phyloP scores from a whole-genome alignment of 2,888 invertebrate species.

The Periphyllus acericola region DNA sequence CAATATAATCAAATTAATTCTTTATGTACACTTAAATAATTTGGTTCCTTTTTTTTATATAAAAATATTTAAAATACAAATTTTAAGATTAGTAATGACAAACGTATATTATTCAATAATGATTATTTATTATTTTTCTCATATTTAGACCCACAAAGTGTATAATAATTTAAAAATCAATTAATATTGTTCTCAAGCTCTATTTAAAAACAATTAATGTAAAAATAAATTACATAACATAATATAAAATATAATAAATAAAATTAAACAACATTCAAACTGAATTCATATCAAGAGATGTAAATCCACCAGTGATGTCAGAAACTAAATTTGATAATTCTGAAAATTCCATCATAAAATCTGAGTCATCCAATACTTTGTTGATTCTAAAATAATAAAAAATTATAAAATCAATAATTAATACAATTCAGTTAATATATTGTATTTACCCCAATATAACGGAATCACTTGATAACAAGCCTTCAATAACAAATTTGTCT shows the following conservation, averaged over 20 bases:
- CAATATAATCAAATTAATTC: too few relatives aligned
- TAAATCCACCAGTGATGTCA: background rate
- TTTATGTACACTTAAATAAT: too few relatives aligned
- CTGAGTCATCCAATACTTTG: background rate
- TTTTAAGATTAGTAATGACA: too few relatives aligned
- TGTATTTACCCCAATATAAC: conserved; percentile 1
- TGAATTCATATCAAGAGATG: background rate
- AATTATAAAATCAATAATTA: background rate
- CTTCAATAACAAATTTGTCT: background rate
- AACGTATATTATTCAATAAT: too few relatives aligned
- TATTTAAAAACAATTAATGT: background rate
- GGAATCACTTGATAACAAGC: background rate
- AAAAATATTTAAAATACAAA: too few relatives aligned
- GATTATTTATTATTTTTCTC: too few relatives aligned
- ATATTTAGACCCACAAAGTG: too few relatives aligned
- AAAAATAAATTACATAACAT: background rate
- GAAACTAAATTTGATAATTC: background rate
- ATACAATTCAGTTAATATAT: background rate
- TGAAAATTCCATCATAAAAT: background rate
- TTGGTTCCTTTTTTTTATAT: too few relatives aligned
- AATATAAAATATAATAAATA: background rate
- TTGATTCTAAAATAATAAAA: background rate
- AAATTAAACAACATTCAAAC: background rate
- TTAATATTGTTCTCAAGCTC: background rate
- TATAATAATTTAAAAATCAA: too few relatives aligned